Percentiles rank a stretch among this genome's conserved stretches.
These are phyloP conservation scores for Geodia barretti DNA, from an alignment of 37 sponge, comb jelly and placozoan species.

Conservation along the genomic window DNA sequence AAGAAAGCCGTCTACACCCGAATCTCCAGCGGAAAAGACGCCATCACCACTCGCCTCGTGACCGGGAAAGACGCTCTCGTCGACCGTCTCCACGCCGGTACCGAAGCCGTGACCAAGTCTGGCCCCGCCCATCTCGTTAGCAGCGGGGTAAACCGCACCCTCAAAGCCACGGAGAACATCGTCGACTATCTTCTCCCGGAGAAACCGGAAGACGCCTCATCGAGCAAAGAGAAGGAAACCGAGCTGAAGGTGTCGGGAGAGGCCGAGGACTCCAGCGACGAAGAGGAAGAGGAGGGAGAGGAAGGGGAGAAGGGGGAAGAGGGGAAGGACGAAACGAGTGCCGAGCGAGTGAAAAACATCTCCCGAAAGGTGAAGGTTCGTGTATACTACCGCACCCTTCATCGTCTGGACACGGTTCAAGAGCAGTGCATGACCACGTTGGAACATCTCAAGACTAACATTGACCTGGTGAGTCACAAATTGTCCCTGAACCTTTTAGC, in stretches of 20 bases:
- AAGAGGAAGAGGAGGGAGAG: constrained; percentile 18
- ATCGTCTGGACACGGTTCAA: constrained; percentile 43
- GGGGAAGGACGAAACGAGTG: background rate
- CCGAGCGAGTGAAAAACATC: constrained; percentile 26
- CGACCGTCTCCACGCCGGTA: constrained; percentile 22
- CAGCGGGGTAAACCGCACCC: constrained; percentile 43
- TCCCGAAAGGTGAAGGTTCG: constrained; percentile 53
- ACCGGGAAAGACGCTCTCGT: constrained; percentile 10
- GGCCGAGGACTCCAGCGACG: constrained; percentile 1
- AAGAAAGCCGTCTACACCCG: constrained; percentile 15
- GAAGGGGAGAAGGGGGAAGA: background rate
- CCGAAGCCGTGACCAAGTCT: constrained; percentile 38
- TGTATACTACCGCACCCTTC: constrained; percentile 52
- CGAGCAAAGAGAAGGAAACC: background rate
- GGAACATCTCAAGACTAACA: constrained; percentile 37
- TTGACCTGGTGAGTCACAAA: constrained; percentile 55
- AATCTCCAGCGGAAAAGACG: constrained; percentile 5
- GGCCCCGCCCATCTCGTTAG: constrained; percentile 58
- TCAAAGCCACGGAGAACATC: constrained; percentile 42
- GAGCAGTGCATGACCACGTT: constrained; percentile 35
- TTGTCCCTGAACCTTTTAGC: too few species aligned
- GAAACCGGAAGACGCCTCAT: constrained; percentile 21
- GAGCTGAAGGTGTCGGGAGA: constrained; percentile 3
- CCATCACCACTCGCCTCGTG: constrained; percentile 17
- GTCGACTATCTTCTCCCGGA: constrained; percentile 62